A percentile compares a stretch with the other conserved stretches of the same genome.
These are phyloP conservation scores for Caenorhabditis wallacei DNA, from an alignment of 2,888 invertebrate species.

Conservation along the genomic window DNA sequence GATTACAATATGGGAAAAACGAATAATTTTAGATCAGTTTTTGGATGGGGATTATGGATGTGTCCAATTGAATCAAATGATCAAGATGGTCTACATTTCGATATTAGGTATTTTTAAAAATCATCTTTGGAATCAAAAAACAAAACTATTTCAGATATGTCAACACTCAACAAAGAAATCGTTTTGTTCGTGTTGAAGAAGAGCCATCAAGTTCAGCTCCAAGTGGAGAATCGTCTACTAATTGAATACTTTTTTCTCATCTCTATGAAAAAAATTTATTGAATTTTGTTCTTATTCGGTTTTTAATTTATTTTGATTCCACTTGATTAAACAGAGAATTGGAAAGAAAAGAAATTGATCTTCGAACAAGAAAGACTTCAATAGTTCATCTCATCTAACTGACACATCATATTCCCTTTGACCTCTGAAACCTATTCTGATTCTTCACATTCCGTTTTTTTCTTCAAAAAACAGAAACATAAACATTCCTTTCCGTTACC, in stretches of 20 bases:
- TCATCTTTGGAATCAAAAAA: too few relatives aligned
- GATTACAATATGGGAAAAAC: constrained; percentile 75
- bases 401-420: constrained; percentile 10
- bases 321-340: constrained; percentile 10
- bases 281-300: too few relatives aligned
- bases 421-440: constrained; percentile 12
- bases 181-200: constrained; percentile 46
- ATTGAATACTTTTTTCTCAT: constrained; percentile 1
- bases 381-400: background rate
- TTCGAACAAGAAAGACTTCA: constrained; percentile 18
- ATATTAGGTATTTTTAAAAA: constrained; percentile 54
- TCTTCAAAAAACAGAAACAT: constrained; percentile 43
- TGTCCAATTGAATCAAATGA: constrained; percentile 71
- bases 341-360: background rate
- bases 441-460: background rate
- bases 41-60: constrained; percentile 79
- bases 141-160: constrained; percentile 35
- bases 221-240: background rate
- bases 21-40: constrained; percentile 71
- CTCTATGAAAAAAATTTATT: background rate
- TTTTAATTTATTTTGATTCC: constrained; percentile 17
- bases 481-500: constrained; percentile 42
- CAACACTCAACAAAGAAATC: constrained; percentile 33
- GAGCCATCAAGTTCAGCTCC: constrained; percentile 18
- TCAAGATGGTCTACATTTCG: constrained; percentile 75